Base-by-base conservation (phyloP, 2,113 vertebrate genomes). In the Phylloscopus trochiloides region DNA sequence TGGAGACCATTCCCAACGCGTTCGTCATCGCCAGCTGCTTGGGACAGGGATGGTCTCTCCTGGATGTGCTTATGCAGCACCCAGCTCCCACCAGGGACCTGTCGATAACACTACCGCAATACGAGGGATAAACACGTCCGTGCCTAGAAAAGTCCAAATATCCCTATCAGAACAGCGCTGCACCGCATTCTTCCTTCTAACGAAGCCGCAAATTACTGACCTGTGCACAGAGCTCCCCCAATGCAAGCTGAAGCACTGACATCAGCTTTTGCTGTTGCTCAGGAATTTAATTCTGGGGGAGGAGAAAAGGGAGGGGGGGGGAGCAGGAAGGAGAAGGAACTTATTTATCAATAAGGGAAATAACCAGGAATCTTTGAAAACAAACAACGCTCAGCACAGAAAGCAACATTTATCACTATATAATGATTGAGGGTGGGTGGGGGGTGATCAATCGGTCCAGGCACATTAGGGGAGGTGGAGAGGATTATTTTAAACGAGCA, bases 261-360 rank as follows among this genome's bases (percentile, higher is more conserved):
- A 94, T 97, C 96, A 96, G 94, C 94, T 90, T 94, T 86, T 80
- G 86, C 96, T 83, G 92, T 76, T 96, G 95, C 94, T 96, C 92
- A 96, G 93, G 95, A 96, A 97, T 97, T 94, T 95, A 97, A 95
- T 96, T 95, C 92, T 95, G 90, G 92, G 96, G 96, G 96, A 94
- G 95, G 95, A 95, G 94, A 96, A 92, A 94, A 90, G 88, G 82
- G 90, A 42, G 40, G 36, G 36, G 86, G 78, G 51, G 88, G 88
- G 83, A 71, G 93, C 84, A 97, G 87, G 92, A 93, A 94, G 93
- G 82, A 90, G 86, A 96, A 78, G 89, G 95, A 94, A 94, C 92
- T 92, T 91, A 95, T 82, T 96, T 91, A 95, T 94, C 91, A 91
- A 82, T 94, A 96, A 38, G 88, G 89, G 87, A 95, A 96, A 96